Conservation (phyloP, 2,888 invertebrate species). For the Agrochola macilenta region DNA sequence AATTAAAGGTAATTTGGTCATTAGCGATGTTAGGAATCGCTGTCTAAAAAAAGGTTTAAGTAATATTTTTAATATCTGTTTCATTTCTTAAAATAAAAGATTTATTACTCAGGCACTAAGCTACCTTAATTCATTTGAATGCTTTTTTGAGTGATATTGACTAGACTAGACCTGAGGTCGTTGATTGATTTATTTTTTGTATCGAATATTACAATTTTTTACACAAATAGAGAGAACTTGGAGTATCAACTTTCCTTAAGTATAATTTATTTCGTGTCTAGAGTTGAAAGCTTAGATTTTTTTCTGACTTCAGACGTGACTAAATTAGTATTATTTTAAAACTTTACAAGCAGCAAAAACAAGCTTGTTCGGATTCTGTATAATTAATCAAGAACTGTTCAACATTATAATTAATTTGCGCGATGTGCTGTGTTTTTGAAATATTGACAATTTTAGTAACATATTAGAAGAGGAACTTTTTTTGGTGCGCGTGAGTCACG, state of each 20-base stretch:
- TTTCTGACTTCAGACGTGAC: constrained; percentile 31
- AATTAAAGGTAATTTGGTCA: constrained; percentile 62
- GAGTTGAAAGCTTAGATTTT: constrained; percentile 49
- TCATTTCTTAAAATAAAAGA: constrained; percentile 52
- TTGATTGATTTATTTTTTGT: constrained; percentile 58
- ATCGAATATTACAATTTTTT: constrained; percentile 24
- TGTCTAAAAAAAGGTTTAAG: constrained; percentile 16
- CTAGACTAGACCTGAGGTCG: constrained; percentile 23
- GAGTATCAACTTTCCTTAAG: constrained; percentile 32
- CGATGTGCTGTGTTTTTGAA: constrained; percentile 63
- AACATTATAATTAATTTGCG: constrained; percentile 68
- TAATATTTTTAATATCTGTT: constrained; percentile 40
- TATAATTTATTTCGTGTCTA: constrained; percentile 45
- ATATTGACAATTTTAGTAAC: constrained; percentile 61
- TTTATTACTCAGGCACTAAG: constrained; percentile 44
- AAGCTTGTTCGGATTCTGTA: constrained; percentile 62
- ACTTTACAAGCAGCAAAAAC: constrained; percentile 57
- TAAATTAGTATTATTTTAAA: constrained; percentile 58
- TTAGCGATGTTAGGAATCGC: constrained; percentile 42
- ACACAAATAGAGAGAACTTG: constrained; percentile 11
- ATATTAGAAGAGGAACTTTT: constrained; percentile 40
- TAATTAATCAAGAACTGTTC: constrained; percentile 63
- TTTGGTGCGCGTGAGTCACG: constrained; percentile 70
- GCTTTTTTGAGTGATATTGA: constrained; percentile 29
- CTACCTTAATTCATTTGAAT: constrained; percentile 35